Evolutionary conservation across 2,888 invertebrate species (phyloP).

Genomic region (Luffia ferchaultella): DNA sequence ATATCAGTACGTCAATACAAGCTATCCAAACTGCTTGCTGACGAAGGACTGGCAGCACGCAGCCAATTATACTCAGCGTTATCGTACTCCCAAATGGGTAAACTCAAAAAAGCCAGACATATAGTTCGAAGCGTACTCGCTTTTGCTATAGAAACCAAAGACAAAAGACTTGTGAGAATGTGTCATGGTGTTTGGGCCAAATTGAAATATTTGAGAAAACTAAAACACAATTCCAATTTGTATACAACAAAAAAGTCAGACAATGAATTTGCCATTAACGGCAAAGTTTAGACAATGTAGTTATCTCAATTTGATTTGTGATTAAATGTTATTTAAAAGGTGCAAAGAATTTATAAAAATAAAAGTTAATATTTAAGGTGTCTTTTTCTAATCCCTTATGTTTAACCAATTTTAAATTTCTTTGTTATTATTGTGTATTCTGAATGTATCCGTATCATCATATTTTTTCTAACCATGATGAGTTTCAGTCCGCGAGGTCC

Average conservation of each 20-base stretch:
- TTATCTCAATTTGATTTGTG: background rate
- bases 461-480: too few relatives aligned
- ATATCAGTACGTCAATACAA: conserved; percentile 86
- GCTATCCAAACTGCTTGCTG: conserved; percentile 82
- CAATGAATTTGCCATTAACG: background rate
- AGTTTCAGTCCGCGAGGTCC: too few relatives aligned
- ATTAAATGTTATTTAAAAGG: background rate
- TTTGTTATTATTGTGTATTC: too few relatives aligned
- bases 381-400: too few relatives aligned
- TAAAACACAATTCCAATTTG: conserved; percentile 18
- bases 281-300: background rate
- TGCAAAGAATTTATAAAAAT: background rate
- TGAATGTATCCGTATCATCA: too few relatives aligned
- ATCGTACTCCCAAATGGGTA: conserved; percentile 85
- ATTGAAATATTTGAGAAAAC: conserved; percentile 65
- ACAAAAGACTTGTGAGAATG: conserved; percentile 78
- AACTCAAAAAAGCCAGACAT: conserved; percentile 68
- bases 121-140: conserved; percentile 60
- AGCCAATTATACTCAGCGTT: conserved; percentile 89
- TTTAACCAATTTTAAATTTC: too few relatives aligned
- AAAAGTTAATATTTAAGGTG: too few relatives aligned
- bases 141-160: conserved; percentile 52
- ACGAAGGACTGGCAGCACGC: conserved; percentile 80
- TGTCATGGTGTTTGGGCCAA: conserved; percentile 89
- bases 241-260: background rate